These are phyloP conservation scores for Xylocopa sonorina DNA, from an alignment of 1,140 invertebrate genomes.

Conservation along the genomic window DNA sequence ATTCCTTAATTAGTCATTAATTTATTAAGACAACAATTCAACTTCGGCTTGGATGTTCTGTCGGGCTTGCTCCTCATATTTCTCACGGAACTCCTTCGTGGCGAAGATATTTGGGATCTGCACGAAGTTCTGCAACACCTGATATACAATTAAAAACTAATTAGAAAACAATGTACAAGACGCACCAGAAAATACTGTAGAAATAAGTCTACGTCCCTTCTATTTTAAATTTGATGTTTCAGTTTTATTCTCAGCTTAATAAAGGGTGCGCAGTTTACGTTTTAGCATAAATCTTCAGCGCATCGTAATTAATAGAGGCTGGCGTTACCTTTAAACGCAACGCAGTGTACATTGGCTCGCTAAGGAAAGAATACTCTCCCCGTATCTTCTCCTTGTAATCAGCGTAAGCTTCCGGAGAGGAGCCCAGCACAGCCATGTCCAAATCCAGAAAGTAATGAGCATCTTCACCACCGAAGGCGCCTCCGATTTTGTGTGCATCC, in stretches of 20 bases:
- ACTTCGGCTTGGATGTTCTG: conserved; percentile 85
- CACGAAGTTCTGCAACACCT: conserved; percentile 85
- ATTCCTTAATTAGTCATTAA: conserved; percentile 29
- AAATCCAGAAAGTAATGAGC: conserved; percentile 85
- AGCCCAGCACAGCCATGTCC: conserved; percentile 84
- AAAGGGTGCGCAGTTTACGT: too few species aligned
- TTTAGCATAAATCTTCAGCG: too few species aligned
- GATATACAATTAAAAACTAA: background rate
- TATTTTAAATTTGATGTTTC: too few species aligned
- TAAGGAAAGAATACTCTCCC: conserved; percentile 84
- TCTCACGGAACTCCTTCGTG: conserved; percentile 84
- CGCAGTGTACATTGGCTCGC: conserved; percentile 82
- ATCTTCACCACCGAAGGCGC: conserved; percentile 83
- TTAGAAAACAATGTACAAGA: background rate
- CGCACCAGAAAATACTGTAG: too few species aligned
- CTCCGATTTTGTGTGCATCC: conserved; percentile 84
- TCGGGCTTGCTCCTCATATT: conserved; percentile 84
- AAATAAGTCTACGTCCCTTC: too few species aligned
- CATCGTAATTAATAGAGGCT: too few species aligned
- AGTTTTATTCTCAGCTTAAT: too few species aligned
- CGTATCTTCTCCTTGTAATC: conserved; percentile 82
- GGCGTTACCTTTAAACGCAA: conserved; percentile 83
- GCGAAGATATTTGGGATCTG: conserved; percentile 87
- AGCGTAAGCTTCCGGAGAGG: conserved; percentile 80
- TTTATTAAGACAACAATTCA: conserved; percentile 78